Evolutionary conservation across 2,888 invertebrate genomes (phyloP).

Genomic region (Dicroscelio sp.): DNA sequence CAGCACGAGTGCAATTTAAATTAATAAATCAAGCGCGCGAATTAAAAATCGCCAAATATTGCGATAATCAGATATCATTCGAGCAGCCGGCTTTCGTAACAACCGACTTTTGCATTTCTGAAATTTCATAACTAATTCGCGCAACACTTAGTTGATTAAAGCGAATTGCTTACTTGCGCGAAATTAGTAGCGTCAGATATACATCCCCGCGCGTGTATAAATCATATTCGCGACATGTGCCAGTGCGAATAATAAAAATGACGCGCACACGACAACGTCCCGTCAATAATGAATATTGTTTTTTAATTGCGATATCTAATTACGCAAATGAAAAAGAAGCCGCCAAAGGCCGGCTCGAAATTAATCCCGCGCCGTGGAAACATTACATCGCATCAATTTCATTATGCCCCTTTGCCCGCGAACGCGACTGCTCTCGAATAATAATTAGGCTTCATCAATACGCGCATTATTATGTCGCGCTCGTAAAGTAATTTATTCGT

Average conservation of each 20-base stretch:
- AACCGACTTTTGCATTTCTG: too few species aligned
- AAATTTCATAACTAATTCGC: too few species aligned
- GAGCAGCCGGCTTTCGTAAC: too few species aligned
- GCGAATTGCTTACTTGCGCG: too few species aligned
- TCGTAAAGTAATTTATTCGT: slow-evolving; percentile 65
- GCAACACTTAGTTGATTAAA: too few species aligned
- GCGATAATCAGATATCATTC: too few species aligned
- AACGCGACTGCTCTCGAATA: slow-evolving; percentile 58
- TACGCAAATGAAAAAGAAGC: slow-evolving; percentile 62
- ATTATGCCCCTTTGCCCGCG: slow-evolving; percentile 37
- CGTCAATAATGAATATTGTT: slow-evolving; percentile 23
- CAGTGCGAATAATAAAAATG: not conserved
- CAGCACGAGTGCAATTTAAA: too few species aligned
- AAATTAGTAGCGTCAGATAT: too few species aligned
- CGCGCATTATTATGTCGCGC: slow-evolving; percentile 49
- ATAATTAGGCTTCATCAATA: slow-evolving; percentile 71
- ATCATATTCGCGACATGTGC: too few species aligned
- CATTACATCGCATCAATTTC: slow-evolving; percentile 70
- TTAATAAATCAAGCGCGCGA: too few species aligned
- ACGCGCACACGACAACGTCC: not conserved
- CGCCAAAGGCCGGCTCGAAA: slow-evolving; percentile 34
- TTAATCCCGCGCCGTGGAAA: slow-evolving; percentile 59
- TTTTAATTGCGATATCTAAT: slow-evolving; percentile 46
- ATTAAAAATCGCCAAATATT: too few species aligned
- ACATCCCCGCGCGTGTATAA: too few species aligned